A percentile compares a stretch with the other conserved stretches of the same genome.
Evolutionary conservation across 2,113 vertebrate species (phyloP).

Genomic region (Procavia capensis): DNA sequence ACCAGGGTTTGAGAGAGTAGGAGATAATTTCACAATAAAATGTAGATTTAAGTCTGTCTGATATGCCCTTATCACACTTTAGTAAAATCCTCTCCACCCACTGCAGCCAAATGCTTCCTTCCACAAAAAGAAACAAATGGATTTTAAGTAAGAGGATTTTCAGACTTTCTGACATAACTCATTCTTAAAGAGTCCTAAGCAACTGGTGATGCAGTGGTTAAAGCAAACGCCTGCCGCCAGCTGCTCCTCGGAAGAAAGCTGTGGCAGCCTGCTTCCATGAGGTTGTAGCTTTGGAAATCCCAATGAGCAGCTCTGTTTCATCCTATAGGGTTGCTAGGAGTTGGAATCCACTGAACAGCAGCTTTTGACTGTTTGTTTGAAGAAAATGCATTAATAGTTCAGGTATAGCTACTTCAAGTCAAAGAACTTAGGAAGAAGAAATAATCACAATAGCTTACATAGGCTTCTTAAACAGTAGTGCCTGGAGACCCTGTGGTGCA

Average conservation of each 20-base stretch:
- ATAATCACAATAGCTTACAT: conserved; percentile 16
- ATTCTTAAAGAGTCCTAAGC: background rate
- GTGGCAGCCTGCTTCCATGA: too few relatives aligned
- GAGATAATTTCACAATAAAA: conserved; percentile 66
- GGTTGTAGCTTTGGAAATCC: too few relatives aligned
- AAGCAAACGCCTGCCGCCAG: too few relatives aligned
- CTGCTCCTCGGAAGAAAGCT: too few relatives aligned
- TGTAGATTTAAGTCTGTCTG: conserved; percentile 45
- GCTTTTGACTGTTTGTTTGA: background rate
- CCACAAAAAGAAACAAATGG: conserved; percentile 29
- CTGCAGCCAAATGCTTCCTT: conserved; percentile 55
- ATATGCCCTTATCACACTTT: conserved; percentile 50
- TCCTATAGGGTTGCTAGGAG: too few relatives aligned
- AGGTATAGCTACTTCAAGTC: conserved; percentile 1
- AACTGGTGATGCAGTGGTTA: background rate
- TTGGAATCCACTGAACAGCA: too few relatives aligned
- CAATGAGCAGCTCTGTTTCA: too few relatives aligned
- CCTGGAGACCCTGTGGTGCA: too few relatives aligned
- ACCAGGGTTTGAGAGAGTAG: conserved; percentile 11
- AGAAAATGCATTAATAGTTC: background rate
- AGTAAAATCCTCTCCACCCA: conserved; percentile 34
- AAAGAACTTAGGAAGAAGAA: background rate
- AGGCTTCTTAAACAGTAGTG: background rate
- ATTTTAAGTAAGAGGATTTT: conserved; percentile 62
- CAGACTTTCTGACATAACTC: background rate